Evolutionary conservation across 53 echinoderm and acorn worm genomes (phyloP), one percentile per base, ranked within the genome.

Genomic region (Holothuria scabra): DNA sequence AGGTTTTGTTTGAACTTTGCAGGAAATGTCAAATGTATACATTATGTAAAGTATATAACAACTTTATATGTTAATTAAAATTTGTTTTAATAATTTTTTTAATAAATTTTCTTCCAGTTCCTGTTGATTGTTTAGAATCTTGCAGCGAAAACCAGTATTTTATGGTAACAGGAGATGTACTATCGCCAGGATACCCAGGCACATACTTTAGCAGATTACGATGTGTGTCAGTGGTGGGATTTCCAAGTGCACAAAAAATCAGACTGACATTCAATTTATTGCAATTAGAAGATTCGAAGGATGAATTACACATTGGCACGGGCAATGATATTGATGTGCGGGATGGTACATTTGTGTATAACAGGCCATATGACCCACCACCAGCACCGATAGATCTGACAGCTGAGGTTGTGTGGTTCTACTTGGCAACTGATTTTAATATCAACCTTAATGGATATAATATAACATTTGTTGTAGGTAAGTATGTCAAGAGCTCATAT

Each of bases 121-220:
- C 65, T 3, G 1, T 14, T 28, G 65, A 25, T 28, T 64, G 65
- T 31, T 18, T 12, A 14, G 31, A 28, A 21, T 12, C 41, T 23
- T 81, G 82, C 34, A 81, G 82, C 44, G 82, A 81, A 41, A 81
- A 81, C 82, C 82, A 81, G 65, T 81, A 44, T 33, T 81, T 81
- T 48, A 34, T 32, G 34, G 41, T 25, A 11, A 33, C 65, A 5
- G 82, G 82, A 3, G 82, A 81, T 22, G 82, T 81, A 2, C 46
- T 81, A 21, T 81, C 82, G 23, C 82, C 82, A 25, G 82, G 82
- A 12, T 81, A 34, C 18, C 82, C 82, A 11, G 82, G 82, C 24
- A 81, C 62, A 21, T 81, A 81, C 46, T 81, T 84, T 19, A 25
- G 46, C 33, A 48, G 24, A 30, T 30, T 68, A 30, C 44, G 55